A percentile compares a stretch with the other conserved stretches of the same genome.
These are phyloP conservation scores for Lepidonotus clava DNA, from an alignment of 2,888 invertebrate species.

Conservation along the genomic window DNA sequence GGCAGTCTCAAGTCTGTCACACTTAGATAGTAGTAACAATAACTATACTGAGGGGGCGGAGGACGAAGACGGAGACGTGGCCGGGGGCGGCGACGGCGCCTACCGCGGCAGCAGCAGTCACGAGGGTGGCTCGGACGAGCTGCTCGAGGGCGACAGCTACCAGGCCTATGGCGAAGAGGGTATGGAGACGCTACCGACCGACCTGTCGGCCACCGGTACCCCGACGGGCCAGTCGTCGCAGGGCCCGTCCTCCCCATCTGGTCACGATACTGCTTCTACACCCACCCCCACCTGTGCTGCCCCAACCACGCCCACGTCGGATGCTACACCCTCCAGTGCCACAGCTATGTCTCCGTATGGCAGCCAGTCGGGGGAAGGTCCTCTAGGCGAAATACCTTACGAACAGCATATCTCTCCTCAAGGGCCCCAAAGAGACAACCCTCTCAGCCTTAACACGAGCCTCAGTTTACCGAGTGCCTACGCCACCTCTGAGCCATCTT, in stretches of 20 bases:
- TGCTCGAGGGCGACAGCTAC: background rate
- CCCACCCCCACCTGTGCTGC: background rate
- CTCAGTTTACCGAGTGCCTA: constrained; percentile 48
- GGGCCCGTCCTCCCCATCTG: background rate
- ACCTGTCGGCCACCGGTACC: constrained; percentile 8
- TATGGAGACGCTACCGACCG: background rate
- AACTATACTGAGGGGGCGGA: background rate
- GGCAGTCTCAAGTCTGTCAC: background rate
- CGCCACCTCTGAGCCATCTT: constrained; percentile 44
- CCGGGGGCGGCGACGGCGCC: background rate
- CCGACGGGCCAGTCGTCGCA: constrained; percentile 15
- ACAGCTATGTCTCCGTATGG: constrained; percentile 41
- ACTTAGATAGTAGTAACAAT: constrained; percentile 14
- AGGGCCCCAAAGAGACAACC: background rate
- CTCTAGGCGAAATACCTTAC: background rate
- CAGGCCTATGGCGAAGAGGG: background rate
- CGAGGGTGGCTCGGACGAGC: background rate
- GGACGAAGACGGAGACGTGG: constrained; percentile 12
- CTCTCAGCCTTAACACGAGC: constrained; percentile 50
- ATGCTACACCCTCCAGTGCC: constrained; percentile 50
- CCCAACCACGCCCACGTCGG: constrained; percentile 25
- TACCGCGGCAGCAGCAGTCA: background rate
- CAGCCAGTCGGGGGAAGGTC: constrained; percentile 38
- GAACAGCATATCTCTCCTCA: constrained; percentile 46
- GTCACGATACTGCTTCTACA: constrained; percentile 31